These are phyloP conservation scores for human DNA, from an alignment of 2,113 vertebrate species.

Conservation along the genomic window DNA sequence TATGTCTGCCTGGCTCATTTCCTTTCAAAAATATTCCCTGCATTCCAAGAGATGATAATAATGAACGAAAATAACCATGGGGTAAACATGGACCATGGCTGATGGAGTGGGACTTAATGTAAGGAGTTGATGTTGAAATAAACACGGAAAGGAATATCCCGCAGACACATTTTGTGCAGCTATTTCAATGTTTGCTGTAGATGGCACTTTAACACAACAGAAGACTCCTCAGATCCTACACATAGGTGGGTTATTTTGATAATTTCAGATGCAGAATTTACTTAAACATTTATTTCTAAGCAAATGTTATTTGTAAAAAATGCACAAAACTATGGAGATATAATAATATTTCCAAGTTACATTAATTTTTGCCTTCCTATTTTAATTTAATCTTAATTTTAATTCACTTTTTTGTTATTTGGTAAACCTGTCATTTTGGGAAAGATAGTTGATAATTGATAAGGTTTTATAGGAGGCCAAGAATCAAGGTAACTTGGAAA, in stretches of 20 bases:
- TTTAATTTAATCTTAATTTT: too few relatives aligned
- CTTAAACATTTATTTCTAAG: conserved; percentile 19
- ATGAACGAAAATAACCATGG: conserved; percentile 63
- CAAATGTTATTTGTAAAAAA: not conserved
- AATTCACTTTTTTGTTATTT: not conserved
- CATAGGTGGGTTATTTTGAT: not conserved
- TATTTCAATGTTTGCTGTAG: conserved; percentile 55
- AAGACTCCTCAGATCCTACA: not conserved
- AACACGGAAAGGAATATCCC: not conserved
- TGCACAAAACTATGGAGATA: not conserved
- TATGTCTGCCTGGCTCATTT: conserved; percentile 76
- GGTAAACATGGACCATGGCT: conserved; percentile 57
- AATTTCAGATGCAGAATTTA: not conserved
- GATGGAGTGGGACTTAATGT: conserved; percentile 33
- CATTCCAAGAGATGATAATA: conserved; percentile 73
- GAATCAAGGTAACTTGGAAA: not conserved
- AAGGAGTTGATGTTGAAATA: conserved; percentile 36
- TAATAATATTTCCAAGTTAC: too few relatives aligned
- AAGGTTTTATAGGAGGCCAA: not conserved
- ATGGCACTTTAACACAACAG: conserved; percentile 63
- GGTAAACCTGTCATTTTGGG: not conserved
- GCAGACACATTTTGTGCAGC: not conserved
- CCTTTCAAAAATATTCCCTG: conserved; percentile 74
- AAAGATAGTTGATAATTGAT: not conserved
- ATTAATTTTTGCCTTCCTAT: too few relatives aligned